phyloP scores from a whole-genome alignment of 2,888 invertebrate genomes.

The Drosophila vallismaia region DNA sequence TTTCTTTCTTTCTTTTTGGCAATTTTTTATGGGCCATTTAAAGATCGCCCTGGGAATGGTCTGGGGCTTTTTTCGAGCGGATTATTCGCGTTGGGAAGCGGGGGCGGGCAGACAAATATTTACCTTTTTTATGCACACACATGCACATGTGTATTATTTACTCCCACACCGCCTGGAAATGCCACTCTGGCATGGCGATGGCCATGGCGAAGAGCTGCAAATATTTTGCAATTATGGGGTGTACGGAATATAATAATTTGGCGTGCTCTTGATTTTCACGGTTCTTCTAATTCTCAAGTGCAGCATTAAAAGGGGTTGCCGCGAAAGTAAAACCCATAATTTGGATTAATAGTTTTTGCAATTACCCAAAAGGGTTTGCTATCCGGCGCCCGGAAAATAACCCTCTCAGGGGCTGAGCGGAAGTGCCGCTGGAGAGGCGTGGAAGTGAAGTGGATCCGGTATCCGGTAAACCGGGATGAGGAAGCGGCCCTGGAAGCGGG shows the following conservation, averaged over 20 bases:
- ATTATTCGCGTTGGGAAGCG: slow-evolving; percentile 40
- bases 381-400: slow-evolving; percentile 15
- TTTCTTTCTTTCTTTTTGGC: slow-evolving; percentile 6
- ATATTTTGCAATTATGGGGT: slow-evolving; percentile 68
- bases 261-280: slow-evolving; percentile 77
- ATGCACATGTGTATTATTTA: slow-evolving; percentile 9
- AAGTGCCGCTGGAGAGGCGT: slow-evolving; percentile 37
- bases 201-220: slow-evolving; percentile 34
- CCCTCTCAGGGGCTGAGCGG: slow-evolving; percentile 21
- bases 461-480: slow-evolving; percentile 13
- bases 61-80: slow-evolving; percentile 7
- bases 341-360: slow-evolving; percentile 81
- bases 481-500: slow-evolving; percentile 57
- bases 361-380: slow-evolving; percentile 69
- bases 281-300: slow-evolving; percentile 72
- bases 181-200: too few relatives aligned
- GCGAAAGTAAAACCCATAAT: slow-evolving; percentile 82
- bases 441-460: slow-evolving; percentile 4
- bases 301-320: slow-evolving; percentile 48
- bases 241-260: slow-evolving; percentile 66
- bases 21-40: slow-evolving; percentile 61
- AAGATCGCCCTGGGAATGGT: slow-evolving; percentile 70
- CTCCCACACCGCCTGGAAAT: slow-evolving; percentile 2
- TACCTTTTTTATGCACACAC: slow-evolving; percentile 52
- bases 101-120: slow-evolving; percentile 61